phyloP scores from a whole-genome alignment of 2,113 vertebrate species.

The Phaethon lepturus region DNA sequence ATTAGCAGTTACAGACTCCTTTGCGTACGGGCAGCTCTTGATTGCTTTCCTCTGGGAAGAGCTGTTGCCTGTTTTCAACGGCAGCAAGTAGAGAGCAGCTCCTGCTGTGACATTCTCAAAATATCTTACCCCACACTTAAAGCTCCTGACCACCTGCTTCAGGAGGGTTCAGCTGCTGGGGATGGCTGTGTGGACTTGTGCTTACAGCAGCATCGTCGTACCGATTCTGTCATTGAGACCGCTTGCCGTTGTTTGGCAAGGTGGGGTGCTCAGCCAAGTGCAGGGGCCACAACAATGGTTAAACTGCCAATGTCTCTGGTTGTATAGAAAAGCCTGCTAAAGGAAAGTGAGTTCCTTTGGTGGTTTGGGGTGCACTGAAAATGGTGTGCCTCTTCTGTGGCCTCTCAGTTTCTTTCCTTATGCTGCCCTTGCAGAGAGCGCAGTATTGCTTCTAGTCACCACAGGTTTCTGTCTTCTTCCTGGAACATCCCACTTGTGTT shows the following conservation, averaged over 20 bases:
- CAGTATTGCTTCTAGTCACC: not conserved
- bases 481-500: not conserved
- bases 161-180: conserved; percentile 27
- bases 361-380: not conserved
- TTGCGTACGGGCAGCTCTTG: not conserved
- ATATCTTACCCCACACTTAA: not conserved
- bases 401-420: not conserved
- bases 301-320: rapidly evolving
- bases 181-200: not conserved
- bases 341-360: not conserved
- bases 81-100: not conserved
- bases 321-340: not conserved
- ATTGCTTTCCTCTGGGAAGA: not conserved
- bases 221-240: not conserved
- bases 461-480: not conserved
- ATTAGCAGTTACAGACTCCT: not conserved
- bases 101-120: conserved; percentile 2
- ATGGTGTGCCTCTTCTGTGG: not conserved
- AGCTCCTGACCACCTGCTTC: conserved; percentile 33
- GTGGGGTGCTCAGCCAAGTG: not conserved
- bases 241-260: not conserved
- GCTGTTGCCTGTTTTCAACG: not conserved
- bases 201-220: rapidly evolving
- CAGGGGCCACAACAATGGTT: rapidly evolving
- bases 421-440: not conserved